Evolutionary conservation across 2,113 vertebrate genomes (phyloP).

Genomic region (Chionodraco myersi): DNA sequence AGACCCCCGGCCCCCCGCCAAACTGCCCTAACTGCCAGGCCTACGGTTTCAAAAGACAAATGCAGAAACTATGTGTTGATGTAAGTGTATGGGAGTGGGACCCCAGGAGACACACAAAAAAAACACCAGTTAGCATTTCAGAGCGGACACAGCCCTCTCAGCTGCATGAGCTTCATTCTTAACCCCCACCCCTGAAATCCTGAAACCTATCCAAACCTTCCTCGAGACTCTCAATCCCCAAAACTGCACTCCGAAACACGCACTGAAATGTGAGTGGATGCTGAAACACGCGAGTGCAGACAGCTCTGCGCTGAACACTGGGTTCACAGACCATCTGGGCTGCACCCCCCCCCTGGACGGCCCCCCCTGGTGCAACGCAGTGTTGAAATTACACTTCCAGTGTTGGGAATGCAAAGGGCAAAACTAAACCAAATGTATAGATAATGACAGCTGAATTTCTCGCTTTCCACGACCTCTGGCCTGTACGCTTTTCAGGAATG

Average conservation of each 20-base stretch:
- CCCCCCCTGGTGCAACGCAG: slow-evolving; percentile 35
- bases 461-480: slow-evolving; percentile 9
- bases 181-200: slow-evolving; percentile 19
- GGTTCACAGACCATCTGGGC: slow-evolving; percentile 75
- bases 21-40: slow-evolving; percentile 66
- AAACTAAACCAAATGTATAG: slow-evolving; percentile 61
- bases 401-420: slow-evolving; percentile 36
- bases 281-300: slow-evolving; percentile 60
- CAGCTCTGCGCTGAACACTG: slow-evolving; percentile 51
- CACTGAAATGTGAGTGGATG: slow-evolving; percentile 61
- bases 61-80: slow-evolving; percentile 82
- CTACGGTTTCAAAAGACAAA: slow-evolving; percentile 78
- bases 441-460: slow-evolving; percentile 51
- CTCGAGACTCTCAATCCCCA: slow-evolving; percentile 55
- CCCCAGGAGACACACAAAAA: slow-evolving; percentile 41
- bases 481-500: slow-evolving; percentile 59
- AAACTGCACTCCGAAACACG: slow-evolving; percentile 61
- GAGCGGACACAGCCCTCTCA: slow-evolving; percentile 40
- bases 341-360: slow-evolving; percentile 51
- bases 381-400: slow-evolving; percentile 47
- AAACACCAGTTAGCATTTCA: slow-evolving; percentile 62
- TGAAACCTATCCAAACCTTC: slow-evolving; percentile 49
- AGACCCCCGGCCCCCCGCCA: slow-evolving; percentile 76
- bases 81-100: slow-evolving; percentile 78
- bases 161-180: slow-evolving; percentile 57